phyloP scores from a whole-genome alignment of 2,113 vertebrate species.

The Corynorhinus townsendii region DNA sequence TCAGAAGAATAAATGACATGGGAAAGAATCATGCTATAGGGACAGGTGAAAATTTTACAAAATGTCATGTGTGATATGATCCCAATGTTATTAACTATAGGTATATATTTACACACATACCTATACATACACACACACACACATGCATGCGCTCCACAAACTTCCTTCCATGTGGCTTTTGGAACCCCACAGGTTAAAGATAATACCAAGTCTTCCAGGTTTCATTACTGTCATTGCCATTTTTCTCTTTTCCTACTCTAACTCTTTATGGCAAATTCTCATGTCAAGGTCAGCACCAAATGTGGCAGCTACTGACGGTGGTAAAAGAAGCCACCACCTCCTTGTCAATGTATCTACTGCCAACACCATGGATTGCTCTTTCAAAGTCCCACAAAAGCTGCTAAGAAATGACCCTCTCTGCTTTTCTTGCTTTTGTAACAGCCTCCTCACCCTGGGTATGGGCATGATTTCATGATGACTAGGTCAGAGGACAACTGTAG shows the following conservation, averaged over 20 bases:
- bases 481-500: background rate
- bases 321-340: background rate
- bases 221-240: background rate
- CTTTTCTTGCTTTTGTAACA: background rate
- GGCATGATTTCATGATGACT: background rate
- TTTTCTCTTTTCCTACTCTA: background rate
- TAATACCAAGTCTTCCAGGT: background rate
- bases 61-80: background rate
- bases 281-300: background rate
- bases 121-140: background rate
- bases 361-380: background rate
- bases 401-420: background rate
- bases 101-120: background rate
- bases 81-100: background rate
- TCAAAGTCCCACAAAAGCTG: background rate
- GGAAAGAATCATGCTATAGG: background rate
- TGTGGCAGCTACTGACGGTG: background rate
- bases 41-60: constrained; percentile 10
- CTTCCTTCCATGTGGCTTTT: background rate
- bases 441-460: background rate
- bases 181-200: background rate
- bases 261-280: background rate
- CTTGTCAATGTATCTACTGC: background rate
- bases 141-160: background rate
- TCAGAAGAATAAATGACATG: background rate